phyloP scores from a whole-genome alignment of 1,140 invertebrate species.

The Nylanderia fulva region DNA sequence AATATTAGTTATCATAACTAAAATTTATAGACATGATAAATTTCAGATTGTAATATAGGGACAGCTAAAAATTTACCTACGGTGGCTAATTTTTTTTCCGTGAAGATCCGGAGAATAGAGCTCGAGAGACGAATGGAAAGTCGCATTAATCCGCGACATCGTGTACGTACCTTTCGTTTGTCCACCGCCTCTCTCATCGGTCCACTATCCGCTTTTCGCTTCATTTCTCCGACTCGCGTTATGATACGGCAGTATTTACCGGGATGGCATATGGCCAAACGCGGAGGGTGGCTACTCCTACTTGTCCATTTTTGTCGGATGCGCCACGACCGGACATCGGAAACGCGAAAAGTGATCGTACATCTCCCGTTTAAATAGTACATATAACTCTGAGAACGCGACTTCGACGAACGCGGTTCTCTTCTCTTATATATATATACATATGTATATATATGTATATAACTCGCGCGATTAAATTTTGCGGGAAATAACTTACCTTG shows the following conservation, averaged over 20 bases:
- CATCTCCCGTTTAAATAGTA: constrained; percentile 10
- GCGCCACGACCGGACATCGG: constrained; percentile 25
- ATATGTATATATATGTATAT: neutral
- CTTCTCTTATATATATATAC: too few species aligned
- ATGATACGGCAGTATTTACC: constrained; percentile 50
- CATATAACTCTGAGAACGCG: constrained; percentile 7
- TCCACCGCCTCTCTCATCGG: neutral
- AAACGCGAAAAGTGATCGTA: constrained; percentile 24
- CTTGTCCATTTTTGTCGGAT: constrained; percentile 3
- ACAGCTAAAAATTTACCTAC: too few species aligned
- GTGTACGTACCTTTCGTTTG: constrained; percentile 35
- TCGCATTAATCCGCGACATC: constrained; percentile 66
- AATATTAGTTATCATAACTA: too few species aligned
- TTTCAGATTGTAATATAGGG: too few species aligned
- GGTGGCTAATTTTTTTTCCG: too few species aligned
- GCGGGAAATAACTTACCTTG: neutral
- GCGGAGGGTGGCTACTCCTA: neutral
- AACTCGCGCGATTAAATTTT: constrained; percentile 19
- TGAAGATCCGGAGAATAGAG: constrained; percentile 52
- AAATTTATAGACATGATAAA: too few species aligned
- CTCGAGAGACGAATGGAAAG: constrained; percentile 53
- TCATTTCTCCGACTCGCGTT: constrained; percentile 65
- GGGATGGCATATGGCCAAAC: constrained; percentile 61
- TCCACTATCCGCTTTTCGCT: constrained; percentile 65
- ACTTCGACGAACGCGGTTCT: neutral